Conservation (phyloP, 2,113 vertebrate genomes). For the Archocentrus centrarchus region DNA sequence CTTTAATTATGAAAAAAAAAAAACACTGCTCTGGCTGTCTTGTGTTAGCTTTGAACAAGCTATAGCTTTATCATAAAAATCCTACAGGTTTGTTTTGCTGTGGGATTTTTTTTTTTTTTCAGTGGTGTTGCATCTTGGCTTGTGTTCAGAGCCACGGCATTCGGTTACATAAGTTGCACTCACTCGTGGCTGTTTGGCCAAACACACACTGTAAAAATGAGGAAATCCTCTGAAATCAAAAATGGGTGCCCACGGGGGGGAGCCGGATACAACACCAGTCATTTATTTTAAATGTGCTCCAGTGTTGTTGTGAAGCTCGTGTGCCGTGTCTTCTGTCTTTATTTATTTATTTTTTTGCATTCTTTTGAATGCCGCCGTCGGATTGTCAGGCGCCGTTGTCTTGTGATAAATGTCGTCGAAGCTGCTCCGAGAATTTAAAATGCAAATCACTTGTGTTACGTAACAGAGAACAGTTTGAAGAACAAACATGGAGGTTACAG, state of each 20-base stretch:
- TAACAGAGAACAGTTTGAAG: not conserved
- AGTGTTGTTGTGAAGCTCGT: conserved; percentile 61
- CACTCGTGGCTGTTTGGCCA: conserved; percentile 37
- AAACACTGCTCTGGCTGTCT: conserved; percentile 69
- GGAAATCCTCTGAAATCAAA: conserved; percentile 28
- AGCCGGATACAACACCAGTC: conserved; percentile 66
- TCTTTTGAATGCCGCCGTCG: conserved; percentile 4
- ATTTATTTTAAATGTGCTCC: conserved; percentile 66
- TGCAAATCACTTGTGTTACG: not conserved
- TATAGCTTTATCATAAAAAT: conserved; percentile 49
- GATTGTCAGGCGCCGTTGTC: conserved; percentile 11
- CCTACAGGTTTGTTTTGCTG: conserved; percentile 49
- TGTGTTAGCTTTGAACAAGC: conserved; percentile 45
- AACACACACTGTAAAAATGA: conserved; percentile 25
- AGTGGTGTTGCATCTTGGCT: conserved; percentile 65
- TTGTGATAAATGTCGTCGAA: not conserved
- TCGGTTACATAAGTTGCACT: conserved; percentile 11
- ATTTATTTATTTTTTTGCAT: conserved; percentile 12
- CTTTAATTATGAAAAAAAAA: conserved; percentile 41
- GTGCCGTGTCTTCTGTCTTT: conserved; percentile 57
- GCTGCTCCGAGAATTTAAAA: not conserved
- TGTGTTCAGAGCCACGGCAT: conserved; percentile 21
- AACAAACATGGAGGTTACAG: not conserved
- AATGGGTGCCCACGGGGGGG: conserved; percentile 3
- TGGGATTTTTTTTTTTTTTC: conserved; percentile 44